Evolutionary conservation across 2,888 invertebrate species (phyloP), one percentile per base, ranked within the genome.

Genomic region (Idaea biselata): DNA sequence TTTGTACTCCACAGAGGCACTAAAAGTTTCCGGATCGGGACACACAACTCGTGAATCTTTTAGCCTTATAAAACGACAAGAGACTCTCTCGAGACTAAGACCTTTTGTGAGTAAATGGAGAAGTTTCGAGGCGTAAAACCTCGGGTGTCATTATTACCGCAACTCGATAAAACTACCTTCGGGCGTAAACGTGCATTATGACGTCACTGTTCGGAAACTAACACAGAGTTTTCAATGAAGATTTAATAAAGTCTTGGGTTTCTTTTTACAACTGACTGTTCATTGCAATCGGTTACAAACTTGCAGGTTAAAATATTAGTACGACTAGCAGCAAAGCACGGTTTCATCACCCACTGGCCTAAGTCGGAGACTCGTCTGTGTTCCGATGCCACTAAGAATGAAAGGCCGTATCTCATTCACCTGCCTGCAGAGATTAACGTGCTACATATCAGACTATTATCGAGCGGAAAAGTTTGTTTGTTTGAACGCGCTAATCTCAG

Each of bases 41-140:
- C 73, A 67, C 68, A 64, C 70, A 70, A 69, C 68, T 72, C 65
- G 66, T 71, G 71, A 76, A 79, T 78, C 78, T 80, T 75, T 76
- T 70, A 76, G 69, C 72, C 69, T 68, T 65, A 44, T 44, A 75
- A 72, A 67, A 66, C 70, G 68, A 71, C 69, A 63, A 62, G 63
- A 64, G 73, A 73, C 67, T 63, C 75, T 75, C 76, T 55, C 57
- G 72, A 72, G 77, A 72, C 65, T 63, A 54, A 65, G 75, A 70
- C 75, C 76, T 70, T 73, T 76, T 68, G 71, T 67, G 68, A 72
- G 67, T 69, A 69, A 76, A 74, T 68, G 70, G 73, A 64, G 71
- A 78, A 78, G 71, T 78, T 78, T 75, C 72, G 70, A 75, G 70
- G 67, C 67, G 69, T 63, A 62, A 72, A 68, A 73, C 71, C 71